Conservation (phyloP, 1,140 invertebrate species). For the Andrena cerasifolii region DNA sequence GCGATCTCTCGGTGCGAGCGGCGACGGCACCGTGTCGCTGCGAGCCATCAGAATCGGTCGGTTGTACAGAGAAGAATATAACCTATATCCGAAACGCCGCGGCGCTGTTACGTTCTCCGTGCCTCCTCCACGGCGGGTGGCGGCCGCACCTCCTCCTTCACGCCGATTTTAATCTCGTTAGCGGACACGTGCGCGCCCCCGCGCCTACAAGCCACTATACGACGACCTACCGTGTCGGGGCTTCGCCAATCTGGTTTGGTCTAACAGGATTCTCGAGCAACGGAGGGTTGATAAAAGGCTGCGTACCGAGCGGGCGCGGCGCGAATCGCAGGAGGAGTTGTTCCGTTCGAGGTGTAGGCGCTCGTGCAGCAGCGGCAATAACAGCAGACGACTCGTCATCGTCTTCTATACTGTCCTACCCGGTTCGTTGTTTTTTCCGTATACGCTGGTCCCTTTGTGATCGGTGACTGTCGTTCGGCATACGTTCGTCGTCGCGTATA, state of each 20-base stretch:
- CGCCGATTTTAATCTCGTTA: slow-evolving; percentile 82
- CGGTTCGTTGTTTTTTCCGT: slow-evolving; percentile 49
- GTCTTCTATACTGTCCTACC: slow-evolving; percentile 46
- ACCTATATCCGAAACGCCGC: slow-evolving; percentile 39
- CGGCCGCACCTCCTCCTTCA: slow-evolving; percentile 68
- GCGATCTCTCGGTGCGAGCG: slow-evolving; percentile 3
- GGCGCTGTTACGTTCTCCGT: slow-evolving; percentile 72
- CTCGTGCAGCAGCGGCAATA: slow-evolving; percentile 59
- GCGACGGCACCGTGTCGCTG: slow-evolving; percentile 15
- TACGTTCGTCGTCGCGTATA: slow-evolving; percentile 44
- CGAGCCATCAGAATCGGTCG: slow-evolving; percentile 36
- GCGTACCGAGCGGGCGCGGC: slow-evolving; percentile 71
- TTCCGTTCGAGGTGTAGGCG: slow-evolving; percentile 62
- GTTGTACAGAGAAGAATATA: slow-evolving; percentile 19
- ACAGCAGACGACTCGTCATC: slow-evolving; percentile 55
- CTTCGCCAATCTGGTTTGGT: slow-evolving; percentile 83
- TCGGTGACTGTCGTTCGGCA: slow-evolving; percentile 33
- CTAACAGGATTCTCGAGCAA: slow-evolving; percentile 81
- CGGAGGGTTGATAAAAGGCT: slow-evolving; percentile 78
- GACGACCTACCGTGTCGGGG: slow-evolving; percentile 69
- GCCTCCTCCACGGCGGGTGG: slow-evolving; percentile 69
- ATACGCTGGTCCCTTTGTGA: slow-evolving; percentile 26
- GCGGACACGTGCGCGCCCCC: slow-evolving; percentile 81
- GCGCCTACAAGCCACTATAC: slow-evolving; percentile 57
- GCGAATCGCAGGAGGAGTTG: slow-evolving; percentile 68